Conservation (phyloP, 2,113 vertebrate species). For the Chlorodrepanis virens region DNA sequence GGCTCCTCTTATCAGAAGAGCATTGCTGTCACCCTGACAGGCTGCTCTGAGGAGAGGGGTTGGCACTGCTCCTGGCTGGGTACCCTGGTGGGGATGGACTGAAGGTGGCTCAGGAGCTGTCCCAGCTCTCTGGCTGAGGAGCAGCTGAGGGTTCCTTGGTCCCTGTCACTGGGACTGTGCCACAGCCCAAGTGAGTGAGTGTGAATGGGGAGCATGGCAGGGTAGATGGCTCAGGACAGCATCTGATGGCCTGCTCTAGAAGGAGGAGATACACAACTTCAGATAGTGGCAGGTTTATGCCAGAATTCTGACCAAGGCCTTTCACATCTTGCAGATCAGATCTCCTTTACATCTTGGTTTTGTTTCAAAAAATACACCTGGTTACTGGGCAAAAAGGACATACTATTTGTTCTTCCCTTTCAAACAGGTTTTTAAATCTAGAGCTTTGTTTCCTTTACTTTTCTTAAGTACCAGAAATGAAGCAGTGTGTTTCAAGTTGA, state of each 20-base stretch:
- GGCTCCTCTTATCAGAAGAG: neutral
- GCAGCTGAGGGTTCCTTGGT: neutral
- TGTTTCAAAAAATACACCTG: neutral
- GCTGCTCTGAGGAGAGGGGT: neutral
- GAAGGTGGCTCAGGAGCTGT: neutral
- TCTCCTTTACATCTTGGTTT: neutral
- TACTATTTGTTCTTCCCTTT: neutral
- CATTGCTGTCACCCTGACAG: fast-evolving
- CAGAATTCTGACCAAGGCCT: neutral
- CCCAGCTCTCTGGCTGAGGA: neutral
- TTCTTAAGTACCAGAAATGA: neutral
- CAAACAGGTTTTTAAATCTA: neutral
- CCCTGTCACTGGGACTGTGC: neutral
- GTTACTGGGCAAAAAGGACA: neutral
- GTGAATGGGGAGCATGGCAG: fast-evolving
- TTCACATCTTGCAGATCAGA: neutral
- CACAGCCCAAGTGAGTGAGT: neutral
- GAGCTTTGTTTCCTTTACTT: neutral
- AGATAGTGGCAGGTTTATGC: neutral
- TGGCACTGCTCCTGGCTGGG: neutral
- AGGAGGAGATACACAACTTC: neutral
- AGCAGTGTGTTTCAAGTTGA: neutral
- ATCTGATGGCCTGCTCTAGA: neutral
- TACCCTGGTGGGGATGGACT: neutral
- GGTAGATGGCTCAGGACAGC: neutral